Evolutionary conservation across 2,797 vertebrate genomes (phyloP).

Genomic region (Brachymystax lenok): DNA sequence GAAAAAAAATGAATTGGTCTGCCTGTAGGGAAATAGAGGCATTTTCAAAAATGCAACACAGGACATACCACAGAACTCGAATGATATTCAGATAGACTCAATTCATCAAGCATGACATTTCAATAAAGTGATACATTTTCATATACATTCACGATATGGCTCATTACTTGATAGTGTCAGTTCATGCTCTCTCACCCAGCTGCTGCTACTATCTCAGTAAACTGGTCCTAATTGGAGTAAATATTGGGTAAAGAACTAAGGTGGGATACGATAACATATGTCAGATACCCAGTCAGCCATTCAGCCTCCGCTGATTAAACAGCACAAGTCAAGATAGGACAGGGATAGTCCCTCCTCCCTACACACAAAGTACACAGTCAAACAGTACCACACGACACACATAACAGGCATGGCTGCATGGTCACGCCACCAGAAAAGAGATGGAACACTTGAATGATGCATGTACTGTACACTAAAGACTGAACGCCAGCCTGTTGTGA

Average conservation of each 20-base stretch:
- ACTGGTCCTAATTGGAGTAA: conserved; percentile 90
- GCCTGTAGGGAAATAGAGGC: too few relatives aligned
- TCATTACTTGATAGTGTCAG: not conserved
- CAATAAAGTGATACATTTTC: not conserved
- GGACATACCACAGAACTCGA: too few relatives aligned
- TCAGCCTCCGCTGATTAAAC: conserved; percentile 72
- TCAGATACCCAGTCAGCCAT: conserved; percentile 80
- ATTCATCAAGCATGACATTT: not conserved
- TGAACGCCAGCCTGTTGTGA: too few relatives aligned
- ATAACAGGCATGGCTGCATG: not conserved
- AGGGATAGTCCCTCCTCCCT: conserved; percentile 32
- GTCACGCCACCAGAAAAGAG: not conserved
- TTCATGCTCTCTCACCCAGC: conserved; percentile 40
- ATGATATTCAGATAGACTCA: too few relatives aligned
- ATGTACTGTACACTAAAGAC: too few relatives aligned
- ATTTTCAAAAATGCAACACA: too few relatives aligned
- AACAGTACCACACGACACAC: not conserved
- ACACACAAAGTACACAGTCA: conserved; percentile 25
- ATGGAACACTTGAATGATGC: not conserved
- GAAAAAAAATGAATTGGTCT: too few relatives aligned
- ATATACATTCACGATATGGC: not conserved
- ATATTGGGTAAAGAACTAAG: conserved; percentile 87
- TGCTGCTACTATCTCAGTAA: conserved; percentile 79
- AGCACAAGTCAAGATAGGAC: conserved; percentile 57
- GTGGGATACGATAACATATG: conserved; percentile 79